Evolutionary conservation across 2,113 vertebrate genomes (phyloP), one percentile per base, ranked within the genome.

Genomic region (Gambusia affinis): DNA sequence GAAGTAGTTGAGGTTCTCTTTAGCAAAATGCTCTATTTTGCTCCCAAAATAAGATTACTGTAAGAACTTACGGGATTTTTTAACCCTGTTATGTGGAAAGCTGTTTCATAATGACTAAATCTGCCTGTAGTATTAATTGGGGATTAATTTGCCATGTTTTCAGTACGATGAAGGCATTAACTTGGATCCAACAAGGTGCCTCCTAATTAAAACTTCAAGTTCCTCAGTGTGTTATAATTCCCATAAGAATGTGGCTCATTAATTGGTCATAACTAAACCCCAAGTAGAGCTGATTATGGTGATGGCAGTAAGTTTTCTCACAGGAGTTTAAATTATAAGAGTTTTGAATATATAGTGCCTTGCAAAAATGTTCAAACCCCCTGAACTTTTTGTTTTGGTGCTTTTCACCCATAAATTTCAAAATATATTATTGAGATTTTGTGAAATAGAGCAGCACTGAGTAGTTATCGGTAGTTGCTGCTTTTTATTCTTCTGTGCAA

Each of bases 231-330:
- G 85, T 85, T 90, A 87, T 84, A 92, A 91, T 88, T 90, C 89
- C 91, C 92, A 83, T 75, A 84, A 92, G 93, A 92, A 90, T 90
- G 90, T 75, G 82, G 85, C 87, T 79, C 85, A 87, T 93, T 94
- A 94, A 95, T 94, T 92, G 94, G 93, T 91, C 91, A 85, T 93
- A 92, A 93, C 92, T 92, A 93, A 95, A 94, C 84, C 86, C 88
- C 76, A 75, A 81, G 82, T 80, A 80, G 88, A 90, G 83, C 90
- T 92, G 91, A 92, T 90, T 87, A 84, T 79, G 66, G 79, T 66
- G 54, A 57, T 69, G 69, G 82, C 64, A 65, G 68, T 29, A 68
- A 86, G 63, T 73, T 74, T 83, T 78, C 87, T 85, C 80, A 85
- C 85, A 89, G 89, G 67, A 85, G 84, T 85, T 76, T 87, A 91